A percentile compares a stretch with the other conserved stretches of the same genome.
These are phyloP conservation scores for Myotis davidii DNA, from an alignment of 2,113 vertebrate genomes.

Conservation along the genomic window DNA sequence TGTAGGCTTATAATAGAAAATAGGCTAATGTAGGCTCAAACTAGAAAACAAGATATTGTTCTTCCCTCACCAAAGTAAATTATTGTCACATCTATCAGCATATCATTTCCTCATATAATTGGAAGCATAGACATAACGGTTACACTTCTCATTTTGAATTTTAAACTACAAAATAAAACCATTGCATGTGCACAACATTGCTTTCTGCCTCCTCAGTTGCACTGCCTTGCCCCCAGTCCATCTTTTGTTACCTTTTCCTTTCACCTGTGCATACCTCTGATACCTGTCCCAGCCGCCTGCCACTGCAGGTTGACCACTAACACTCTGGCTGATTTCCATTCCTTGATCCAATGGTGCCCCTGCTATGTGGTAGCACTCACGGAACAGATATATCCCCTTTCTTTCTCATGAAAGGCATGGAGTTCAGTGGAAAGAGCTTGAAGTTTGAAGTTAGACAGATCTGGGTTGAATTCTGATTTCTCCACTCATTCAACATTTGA, in stretches of 20 bases:
- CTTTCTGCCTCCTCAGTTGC: background rate
- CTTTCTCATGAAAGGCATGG: background rate
- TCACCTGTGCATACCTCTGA: background rate
- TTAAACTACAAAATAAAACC: background rate
- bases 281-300: background rate
- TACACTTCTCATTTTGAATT: constrained; percentile 20
- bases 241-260: background rate
- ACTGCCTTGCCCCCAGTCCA: background rate
- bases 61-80: constrained; percentile 6
- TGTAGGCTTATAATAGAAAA: constrained; percentile 6
- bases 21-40: background rate
- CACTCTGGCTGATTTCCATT: background rate
- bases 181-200: background rate
- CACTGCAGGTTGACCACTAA: too few relatives aligned
- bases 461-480: background rate
- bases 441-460: background rate
- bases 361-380: background rate
- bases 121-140: background rate
- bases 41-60: constrained; percentile 50
- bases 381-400: background rate
- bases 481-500: background rate
- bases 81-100: background rate
- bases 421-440: background rate
- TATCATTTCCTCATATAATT: constrained; percentile 5
- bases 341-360: background rate